Evolutionary conservation across 2,888 invertebrate genomes (phyloP), one percentile per base, ranked within the genome.

Genomic region (Nomada lathburiana): DNA sequence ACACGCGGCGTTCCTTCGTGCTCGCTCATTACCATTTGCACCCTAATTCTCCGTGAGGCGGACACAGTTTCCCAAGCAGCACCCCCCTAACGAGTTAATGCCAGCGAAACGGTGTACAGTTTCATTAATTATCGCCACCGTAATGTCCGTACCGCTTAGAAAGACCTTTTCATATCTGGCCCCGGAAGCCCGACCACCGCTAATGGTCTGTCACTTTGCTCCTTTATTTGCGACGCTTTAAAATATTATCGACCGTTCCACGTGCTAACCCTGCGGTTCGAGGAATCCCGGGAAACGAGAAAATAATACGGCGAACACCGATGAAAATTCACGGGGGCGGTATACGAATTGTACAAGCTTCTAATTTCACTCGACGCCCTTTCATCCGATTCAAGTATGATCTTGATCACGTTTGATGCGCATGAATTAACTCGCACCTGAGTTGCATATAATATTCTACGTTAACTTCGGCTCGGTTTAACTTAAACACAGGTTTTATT

Each of bases 91-190:
- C 78, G 78, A 63, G 75, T 59, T 79, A 79, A 79, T 69, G 64
- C 47, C 47, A 9, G 50, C 50, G 55, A 59, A 69, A 76, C 53
- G 62, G 65, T 67, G 55, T 53, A 74, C 76, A 52, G 63, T 79
- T 79, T 79, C 76, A 79, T 79, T 79, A 79, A 79, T 79, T 79
- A 79, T 69, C 63, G 67, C 20, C 23, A 5, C 13, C 23, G 62
- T 68, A 75, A 75, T 74, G 75, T 75, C 67, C 60, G 47, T 29
- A 23, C 18, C 67, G 67, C 68, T 78, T 63, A 75, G 62, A 68
- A 75, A 65, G 64, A 60, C 73, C 73, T 65, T 65, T 59, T 73
- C 73, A 63, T 77, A 77, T 77, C 73, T 52, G 59, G 73, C 52
- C 23, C 23, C 29, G 64, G 71, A 76, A 63, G 71, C 63, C 13